Conservation (phyloP, 2,797 vertebrate species). For the Chromobotia macracanthus region DNA sequence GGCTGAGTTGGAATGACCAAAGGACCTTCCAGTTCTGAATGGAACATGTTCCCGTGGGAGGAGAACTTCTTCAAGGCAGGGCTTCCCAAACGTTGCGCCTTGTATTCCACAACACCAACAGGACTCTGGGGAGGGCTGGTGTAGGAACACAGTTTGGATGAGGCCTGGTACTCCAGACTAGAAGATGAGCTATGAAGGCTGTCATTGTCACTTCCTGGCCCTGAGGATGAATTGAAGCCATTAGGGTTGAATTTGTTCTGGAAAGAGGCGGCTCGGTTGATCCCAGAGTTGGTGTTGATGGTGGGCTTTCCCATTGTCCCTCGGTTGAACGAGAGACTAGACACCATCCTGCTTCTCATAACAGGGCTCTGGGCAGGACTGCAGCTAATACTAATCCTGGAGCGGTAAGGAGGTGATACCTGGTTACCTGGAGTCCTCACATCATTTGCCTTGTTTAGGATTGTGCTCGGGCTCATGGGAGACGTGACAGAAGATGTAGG, state of each 20-base stretch:
- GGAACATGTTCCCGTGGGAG: slow-evolving; percentile 78
- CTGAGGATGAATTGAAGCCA: slow-evolving; percentile 68
- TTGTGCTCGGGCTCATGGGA: slow-evolving; percentile 66
- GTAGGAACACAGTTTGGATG: slow-evolving; percentile 65
- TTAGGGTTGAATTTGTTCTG: slow-evolving; percentile 78
- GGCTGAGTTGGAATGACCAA: slow-evolving; percentile 63
- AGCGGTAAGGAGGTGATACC: slow-evolving; percentile 64
- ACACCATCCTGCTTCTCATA: slow-evolving; percentile 70
- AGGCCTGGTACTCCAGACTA: slow-evolving; percentile 80
- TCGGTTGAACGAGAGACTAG: slow-evolving; percentile 80
- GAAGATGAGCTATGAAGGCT: slow-evolving; percentile 87
- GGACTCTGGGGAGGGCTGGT: slow-evolving; percentile 60
- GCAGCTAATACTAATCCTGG: slow-evolving; percentile 63
- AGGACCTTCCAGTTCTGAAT: slow-evolving; percentile 68
- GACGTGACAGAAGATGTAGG: slow-evolving; percentile 69
- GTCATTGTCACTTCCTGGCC: slow-evolving; percentile 82
- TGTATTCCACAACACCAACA: slow-evolving; percentile 63
- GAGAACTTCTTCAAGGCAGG: slow-evolving; percentile 78
- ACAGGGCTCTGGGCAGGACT: slow-evolving; percentile 70
- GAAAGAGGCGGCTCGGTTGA: slow-evolving; percentile 79
- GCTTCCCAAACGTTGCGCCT: slow-evolving; percentile 56
- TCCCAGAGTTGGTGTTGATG: slow-evolving; percentile 64
- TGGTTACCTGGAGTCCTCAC: slow-evolving; percentile 51
- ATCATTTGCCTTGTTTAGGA: slow-evolving; percentile 68
- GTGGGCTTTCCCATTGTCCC: slow-evolving; percentile 70